Evolutionary conservation across 2,113 vertebrate species (phyloP).

Genomic region (Chloropsis hardwickii): DNA sequence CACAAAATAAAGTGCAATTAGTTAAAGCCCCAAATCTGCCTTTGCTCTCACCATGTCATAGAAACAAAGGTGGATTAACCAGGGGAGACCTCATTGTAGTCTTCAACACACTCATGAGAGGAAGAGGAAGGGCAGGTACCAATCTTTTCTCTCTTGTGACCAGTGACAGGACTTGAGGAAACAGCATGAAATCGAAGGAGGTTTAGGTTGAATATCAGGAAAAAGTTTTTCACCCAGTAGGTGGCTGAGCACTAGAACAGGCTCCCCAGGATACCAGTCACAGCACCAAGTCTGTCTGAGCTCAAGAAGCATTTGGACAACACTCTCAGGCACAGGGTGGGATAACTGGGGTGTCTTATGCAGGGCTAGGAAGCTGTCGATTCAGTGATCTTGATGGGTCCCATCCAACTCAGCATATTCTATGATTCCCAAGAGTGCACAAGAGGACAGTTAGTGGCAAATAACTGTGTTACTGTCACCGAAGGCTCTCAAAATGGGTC

Average conservation of each 20-base stretch:
- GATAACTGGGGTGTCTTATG: background rate
- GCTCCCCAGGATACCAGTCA: background rate
- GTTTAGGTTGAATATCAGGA: background rate
- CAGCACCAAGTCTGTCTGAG: background rate
- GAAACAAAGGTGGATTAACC: background rate
- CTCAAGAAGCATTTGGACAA: background rate
- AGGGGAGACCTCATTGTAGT: background rate
- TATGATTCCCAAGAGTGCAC: background rate
- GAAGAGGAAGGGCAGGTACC: background rate
- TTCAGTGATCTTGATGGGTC: background rate
- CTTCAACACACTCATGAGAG: background rate
- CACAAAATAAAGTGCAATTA: fast-evolving
- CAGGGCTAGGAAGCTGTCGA: background rate
- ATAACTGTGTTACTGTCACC: background rate
- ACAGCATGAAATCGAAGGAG: background rate
- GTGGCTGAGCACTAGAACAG: background rate
- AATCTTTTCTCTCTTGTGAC: background rate
- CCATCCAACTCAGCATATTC: background rate
- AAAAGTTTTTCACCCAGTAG: background rate
- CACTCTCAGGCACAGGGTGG: fast-evolving
- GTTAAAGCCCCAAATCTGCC: background rate
- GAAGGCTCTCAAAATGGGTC: background rate
- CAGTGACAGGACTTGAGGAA: background rate
- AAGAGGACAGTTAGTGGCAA: background rate
- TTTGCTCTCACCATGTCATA: background rate